Evolutionary conservation across 2,888 invertebrate genomes (phyloP).

Genomic region (Dascillus cervinus): DNA sequence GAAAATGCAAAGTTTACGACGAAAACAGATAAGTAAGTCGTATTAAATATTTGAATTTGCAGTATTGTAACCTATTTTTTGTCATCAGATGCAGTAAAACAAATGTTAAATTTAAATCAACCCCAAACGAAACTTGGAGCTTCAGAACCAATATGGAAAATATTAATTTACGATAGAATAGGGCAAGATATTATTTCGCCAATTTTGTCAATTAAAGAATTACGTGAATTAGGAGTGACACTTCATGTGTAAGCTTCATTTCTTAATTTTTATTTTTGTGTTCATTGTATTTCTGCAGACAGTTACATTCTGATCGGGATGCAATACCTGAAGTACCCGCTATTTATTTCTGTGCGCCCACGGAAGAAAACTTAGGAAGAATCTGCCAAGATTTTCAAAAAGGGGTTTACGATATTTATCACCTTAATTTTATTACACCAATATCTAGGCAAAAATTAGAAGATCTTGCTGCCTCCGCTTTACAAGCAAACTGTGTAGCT

Average conservation of each 20-base stretch:
- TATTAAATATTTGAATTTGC: constrained; percentile 3
- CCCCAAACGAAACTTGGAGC: constrained; percentile 66
- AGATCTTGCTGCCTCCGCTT: constrained; percentile 86
- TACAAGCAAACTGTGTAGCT: constrained; percentile 84
- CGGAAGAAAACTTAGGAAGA: constrained; percentile 90
- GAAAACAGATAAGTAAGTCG: constrained; percentile 62
- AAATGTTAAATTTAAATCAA: constrained; percentile 91
- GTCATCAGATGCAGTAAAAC: constrained; percentile 73
- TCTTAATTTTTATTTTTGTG: constrained; percentile 4
- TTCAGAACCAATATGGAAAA: constrained; percentile 91
- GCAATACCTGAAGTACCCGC: constrained; percentile 98
- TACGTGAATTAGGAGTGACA: constrained; percentile 93
- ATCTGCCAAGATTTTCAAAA: constrained; percentile 86
- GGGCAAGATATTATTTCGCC: constrained; percentile 99
- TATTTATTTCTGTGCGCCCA: constrained; percentile 94
- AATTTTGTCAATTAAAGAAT: constrained; percentile 88
- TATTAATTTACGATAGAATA: constrained; percentile 89
- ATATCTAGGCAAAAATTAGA: constrained; percentile 90
- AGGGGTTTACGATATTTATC: constrained; percentile 89
- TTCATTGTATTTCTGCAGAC: constrained; percentile 46
- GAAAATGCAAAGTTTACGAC: constrained; percentile 58
- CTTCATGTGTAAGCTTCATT: constrained; percentile 78
- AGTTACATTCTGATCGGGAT: constrained; percentile 80
- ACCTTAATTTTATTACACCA: constrained; percentile 94
- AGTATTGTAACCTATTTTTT: constrained; percentile 6